These are phyloP conservation scores for Athetis lepigone DNA, from an alignment of 2,888 invertebrate species.

Conservation along the genomic window DNA sequence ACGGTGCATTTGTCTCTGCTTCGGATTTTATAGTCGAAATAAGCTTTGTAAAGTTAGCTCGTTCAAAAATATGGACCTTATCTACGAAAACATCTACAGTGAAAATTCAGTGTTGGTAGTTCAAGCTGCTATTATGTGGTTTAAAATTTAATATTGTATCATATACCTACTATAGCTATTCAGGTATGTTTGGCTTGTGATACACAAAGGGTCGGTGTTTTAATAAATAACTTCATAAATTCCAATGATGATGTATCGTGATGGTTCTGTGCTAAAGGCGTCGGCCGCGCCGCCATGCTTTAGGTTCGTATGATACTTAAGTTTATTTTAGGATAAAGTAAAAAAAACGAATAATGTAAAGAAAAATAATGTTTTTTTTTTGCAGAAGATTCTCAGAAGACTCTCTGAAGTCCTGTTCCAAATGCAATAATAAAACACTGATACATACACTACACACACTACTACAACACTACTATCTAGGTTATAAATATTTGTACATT, in stretches of 20 bases:
- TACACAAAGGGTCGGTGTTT: slow-evolving; percentile 30
- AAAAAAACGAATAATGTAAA: too few relatives aligned
- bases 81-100: slow-evolving; percentile 47
- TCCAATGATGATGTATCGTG: too few relatives aligned
- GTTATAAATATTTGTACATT: neutral
- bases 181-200: slow-evolving; percentile 22
- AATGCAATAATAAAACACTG: too few relatives aligned
- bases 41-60: slow-evolving; percentile 48
- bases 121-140: slow-evolving; percentile 20
- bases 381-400: too few relatives aligned
- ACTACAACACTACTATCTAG: too few relatives aligned
- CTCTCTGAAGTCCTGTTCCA: too few relatives aligned
- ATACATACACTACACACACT: too few relatives aligned
- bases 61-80: slow-evolving; percentile 52
- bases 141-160: slow-evolving; percentile 40
- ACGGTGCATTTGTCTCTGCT: slow-evolving; percentile 76
- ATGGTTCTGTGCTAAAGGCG: too few relatives aligned
- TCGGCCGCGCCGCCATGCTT: too few relatives aligned
- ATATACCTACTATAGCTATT: slow-evolving; percentile 21
- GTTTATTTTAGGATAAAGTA: too few relatives aligned
- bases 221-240: slow-evolving; percentile 33
- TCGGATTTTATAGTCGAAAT: slow-evolving; percentile 67
- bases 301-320: too few relatives aligned
- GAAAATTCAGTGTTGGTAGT: slow-evolving; percentile 25
- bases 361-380: too few relatives aligned